These are phyloP conservation scores for Dendronephthya gigantea DNA, from an alignment of 64 coral and sea anemone genomes.

Conservation along the genomic window DNA sequence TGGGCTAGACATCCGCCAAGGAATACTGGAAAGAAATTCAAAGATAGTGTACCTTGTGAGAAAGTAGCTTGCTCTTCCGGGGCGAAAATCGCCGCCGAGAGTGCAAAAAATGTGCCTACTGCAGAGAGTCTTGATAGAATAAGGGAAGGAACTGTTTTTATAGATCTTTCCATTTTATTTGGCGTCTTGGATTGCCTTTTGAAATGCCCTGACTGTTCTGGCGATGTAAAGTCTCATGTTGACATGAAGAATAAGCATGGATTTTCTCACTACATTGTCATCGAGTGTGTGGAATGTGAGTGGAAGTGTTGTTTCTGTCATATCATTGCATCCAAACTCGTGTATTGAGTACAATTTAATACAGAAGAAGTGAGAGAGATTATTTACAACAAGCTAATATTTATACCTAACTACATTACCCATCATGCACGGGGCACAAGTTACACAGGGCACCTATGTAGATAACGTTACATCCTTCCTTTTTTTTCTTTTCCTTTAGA, in stretches of 20 bases:
- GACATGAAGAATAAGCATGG: conserved; percentile 12
- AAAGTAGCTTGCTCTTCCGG: not conserved
- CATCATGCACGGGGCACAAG: too few species aligned
- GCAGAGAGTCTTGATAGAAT: not conserved
- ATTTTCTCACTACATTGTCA: not conserved
- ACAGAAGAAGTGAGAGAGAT: too few species aligned
- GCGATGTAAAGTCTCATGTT: not conserved
- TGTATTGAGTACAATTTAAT: too few species aligned
- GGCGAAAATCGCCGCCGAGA: too few species aligned
- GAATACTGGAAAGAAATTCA: not conserved
- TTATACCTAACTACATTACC: too few species aligned
- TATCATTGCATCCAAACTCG: too few species aligned
- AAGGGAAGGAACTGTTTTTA: conserved; percentile 5
- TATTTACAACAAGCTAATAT: too few species aligned
- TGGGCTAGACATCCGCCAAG: not conserved
- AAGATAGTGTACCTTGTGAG: not conserved
- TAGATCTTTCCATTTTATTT: conserved; percentile 5
- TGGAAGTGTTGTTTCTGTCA: conserved; percentile 8
- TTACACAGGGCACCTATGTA: too few species aligned
- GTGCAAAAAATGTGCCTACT: not conserved
- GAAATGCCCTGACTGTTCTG: too few species aligned
- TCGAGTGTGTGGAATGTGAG: not conserved
- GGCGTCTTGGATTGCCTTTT: too few species aligned
- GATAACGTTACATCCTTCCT: too few species aligned
- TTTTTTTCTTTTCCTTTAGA: too few species aligned